Evolutionary conservation across 2,797 vertebrate genomes (phyloP), one percentile per base, ranked within the genome.

Genomic region (Hyperoplus immaculatus): DNA sequence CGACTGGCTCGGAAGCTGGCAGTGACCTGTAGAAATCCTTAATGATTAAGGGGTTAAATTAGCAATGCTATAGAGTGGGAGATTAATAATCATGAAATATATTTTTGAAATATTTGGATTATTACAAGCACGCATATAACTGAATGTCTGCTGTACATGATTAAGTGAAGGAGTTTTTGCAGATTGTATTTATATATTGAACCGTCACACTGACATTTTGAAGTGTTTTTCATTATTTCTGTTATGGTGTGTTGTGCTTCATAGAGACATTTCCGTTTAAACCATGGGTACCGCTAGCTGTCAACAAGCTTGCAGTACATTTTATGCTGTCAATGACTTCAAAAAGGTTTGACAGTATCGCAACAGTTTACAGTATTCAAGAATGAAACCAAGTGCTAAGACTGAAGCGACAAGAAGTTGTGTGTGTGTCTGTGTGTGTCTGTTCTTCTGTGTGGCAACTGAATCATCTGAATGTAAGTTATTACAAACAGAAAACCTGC

Each of bases 381-480:
- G 21, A 66, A 81, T 14, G 1, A 77, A 54, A 69, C 49, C 8
- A 80, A 64, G 72, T 77, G 62, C 62, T 46, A 63, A 62, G 63
- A 81, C 66, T 75, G 69, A 82, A 64, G 63, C 3, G 8, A 71
- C 3, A 21, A 65, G 14, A n/a, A 66, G 47, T 39, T 77, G 72
- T 75, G 60, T 73, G 18, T 55, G 41, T 55, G 54, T 65, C 46
- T 69, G 7, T 65, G 49, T 50, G 60, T 50, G 75, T 18, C 59
- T 74, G 50, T 66, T 18, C 70, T 68, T 78, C 74, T 89, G 80
- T 91, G 79, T 93, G 90, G 92, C 92, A 90, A 79, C 80, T 92
- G 81, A 95, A 90, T 92, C 90, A 94, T 95, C 86, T 95, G 95
- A 97, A 96, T 97, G 96, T 97, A 95, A 94, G 91, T 92, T 94